Conservation (phyloP, 2,113 vertebrate species). For the Electrona antarctica region DNA sequence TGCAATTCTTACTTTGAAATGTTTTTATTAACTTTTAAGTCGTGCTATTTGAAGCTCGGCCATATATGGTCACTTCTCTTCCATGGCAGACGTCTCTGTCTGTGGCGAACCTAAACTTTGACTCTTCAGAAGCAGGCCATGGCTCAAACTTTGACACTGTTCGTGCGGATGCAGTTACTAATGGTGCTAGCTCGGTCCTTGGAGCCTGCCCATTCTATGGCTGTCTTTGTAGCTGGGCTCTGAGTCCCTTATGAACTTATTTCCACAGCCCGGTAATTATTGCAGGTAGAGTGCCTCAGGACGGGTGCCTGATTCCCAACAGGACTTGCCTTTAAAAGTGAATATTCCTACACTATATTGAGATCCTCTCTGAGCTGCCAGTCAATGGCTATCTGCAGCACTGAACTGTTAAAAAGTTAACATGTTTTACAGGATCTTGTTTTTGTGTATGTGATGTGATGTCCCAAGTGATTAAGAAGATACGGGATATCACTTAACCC, state of each 20-base stretch:
- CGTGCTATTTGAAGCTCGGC: too few species aligned
- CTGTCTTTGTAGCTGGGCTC: slow-evolving; percentile 56
- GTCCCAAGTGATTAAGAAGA: neutral
- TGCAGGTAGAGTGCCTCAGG: slow-evolving; percentile 67
- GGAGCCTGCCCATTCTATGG: slow-evolving; percentile 55
- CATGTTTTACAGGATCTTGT: slow-evolving; percentile 8
- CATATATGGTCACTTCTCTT: slow-evolving; percentile 8
- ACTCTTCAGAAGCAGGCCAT: too few species aligned
- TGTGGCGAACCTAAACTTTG: neutral
- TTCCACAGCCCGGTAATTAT: slow-evolving; percentile 72
- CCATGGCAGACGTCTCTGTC: slow-evolving; percentile 31
- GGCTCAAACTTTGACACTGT: too few species aligned
- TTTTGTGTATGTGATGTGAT: neutral
- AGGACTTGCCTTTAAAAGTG: slow-evolving; percentile 60
- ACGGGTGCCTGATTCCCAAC: slow-evolving; percentile 61
- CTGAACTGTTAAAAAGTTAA: slow-evolving; percentile 11
- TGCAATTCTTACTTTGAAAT: too few species aligned
- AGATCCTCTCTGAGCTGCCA: slow-evolving; percentile 51
- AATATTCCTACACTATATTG: slow-evolving; percentile 32
- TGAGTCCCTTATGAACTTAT: slow-evolving; percentile 69
- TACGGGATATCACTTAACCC: neutral
- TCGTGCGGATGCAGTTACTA: slow-evolving; percentile 15
- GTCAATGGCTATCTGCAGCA: slow-evolving; percentile 33
- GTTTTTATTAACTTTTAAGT: too few species aligned
- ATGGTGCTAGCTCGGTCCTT: slow-evolving; percentile 51